Conservation (phyloP, 1,140 invertebrate species). For the fruit fly (Drosophila melanogaster) region DNA sequence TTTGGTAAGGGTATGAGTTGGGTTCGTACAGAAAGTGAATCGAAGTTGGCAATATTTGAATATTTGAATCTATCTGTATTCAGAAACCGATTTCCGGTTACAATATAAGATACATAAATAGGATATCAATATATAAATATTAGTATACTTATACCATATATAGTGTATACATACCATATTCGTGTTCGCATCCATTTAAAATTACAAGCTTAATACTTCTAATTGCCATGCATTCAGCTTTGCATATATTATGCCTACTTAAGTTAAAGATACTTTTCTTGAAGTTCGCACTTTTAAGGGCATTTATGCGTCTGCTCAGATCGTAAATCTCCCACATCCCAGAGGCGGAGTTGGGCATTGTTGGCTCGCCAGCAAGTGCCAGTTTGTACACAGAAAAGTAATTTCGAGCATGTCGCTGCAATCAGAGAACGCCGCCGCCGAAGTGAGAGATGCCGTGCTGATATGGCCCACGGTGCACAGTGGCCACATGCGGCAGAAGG, state of each 20-base stretch:
- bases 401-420: constrained; percentile 79
- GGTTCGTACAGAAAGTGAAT: background rate
- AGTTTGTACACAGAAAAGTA: constrained; percentile 79
- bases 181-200: too few species aligned
- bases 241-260: too few species aligned
- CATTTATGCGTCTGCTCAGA: background rate
- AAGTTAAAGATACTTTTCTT: background rate
- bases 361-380: constrained; percentile 34
- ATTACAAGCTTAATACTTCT: background rate
- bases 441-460: constrained; percentile 63
- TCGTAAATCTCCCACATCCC: constrained; percentile 15
- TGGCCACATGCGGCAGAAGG: constrained; percentile 51
- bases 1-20: constrained; percentile 22
- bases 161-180: too few species aligned
- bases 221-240: background rate
- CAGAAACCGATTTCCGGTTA: too few species aligned
- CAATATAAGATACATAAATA: background rate
- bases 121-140: too few species aligned
- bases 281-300: background rate
- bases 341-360: constrained; percentile 29
- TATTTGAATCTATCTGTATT: background rate
- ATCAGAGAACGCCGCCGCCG: constrained; percentile 70
- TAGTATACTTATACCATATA: too few species aligned
- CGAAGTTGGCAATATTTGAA: background rate
- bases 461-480: constrained; percentile 50